A percentile compares a stretch with the other conserved stretches of the same genome.
Conservation (phyloP, 2,113 vertebrate genomes). For the Oxyura jamaicensis region DNA sequence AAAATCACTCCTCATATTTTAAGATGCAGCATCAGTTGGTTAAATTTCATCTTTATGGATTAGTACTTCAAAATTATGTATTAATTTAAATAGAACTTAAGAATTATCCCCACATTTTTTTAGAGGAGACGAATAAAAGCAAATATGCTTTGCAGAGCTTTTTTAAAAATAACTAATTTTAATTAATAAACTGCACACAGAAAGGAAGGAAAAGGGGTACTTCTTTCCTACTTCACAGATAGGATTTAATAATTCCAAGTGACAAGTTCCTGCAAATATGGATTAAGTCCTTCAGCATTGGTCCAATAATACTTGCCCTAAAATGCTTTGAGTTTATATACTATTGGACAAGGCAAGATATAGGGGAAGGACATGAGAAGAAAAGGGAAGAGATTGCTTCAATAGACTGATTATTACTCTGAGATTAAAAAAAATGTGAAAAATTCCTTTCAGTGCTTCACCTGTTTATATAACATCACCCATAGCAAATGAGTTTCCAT, state of each 20-base stretch:
- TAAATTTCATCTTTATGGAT: neutral
- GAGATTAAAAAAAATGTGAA: neutral
- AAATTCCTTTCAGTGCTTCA: neutral
- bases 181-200: no score
- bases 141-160: neutral
- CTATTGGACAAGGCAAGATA: neutral
- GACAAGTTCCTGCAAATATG: neutral
- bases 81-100: neutral
- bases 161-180: neutral
- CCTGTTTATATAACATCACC: neutral
- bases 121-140: neutral
- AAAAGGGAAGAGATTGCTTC: neutral
- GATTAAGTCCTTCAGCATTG: neutral
- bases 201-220: neutral
- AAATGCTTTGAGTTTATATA: neutral
- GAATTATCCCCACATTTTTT: neutral
- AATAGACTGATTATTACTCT: neutral
- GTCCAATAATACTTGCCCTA: neutral
- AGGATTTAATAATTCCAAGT: neutral
- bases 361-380: neutral
- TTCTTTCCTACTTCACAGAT: neutral
- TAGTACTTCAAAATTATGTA: neutral
- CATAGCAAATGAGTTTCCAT: neutral
- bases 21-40: neutral
- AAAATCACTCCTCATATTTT: neutral